Base-by-base conservation (phyloP, 2,797 vertebrate species). In the Anomalospiza imberbis region DNA sequence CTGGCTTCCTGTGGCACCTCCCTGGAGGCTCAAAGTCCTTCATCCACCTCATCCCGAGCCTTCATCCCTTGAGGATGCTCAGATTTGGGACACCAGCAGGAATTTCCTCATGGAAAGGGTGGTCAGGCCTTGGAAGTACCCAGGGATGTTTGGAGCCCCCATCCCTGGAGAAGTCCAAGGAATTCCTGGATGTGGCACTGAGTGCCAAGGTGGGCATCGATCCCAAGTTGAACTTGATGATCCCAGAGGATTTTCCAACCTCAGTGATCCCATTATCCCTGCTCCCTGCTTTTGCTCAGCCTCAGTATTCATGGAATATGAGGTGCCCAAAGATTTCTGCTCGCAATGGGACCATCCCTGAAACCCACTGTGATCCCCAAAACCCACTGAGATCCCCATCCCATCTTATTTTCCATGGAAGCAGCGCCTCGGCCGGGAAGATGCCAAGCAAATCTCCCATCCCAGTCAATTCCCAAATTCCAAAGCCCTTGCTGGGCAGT, bases 361-460 rank as follows among this genome's bases (percentile, higher is more conserved):
- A 61, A 70, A 24, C 12, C 14, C 6, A 2, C 18, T 5, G 44
- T 12, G 10, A 25, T 73, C 42, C 10, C 13, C 29, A 38, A 53
- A 47, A 26, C 32, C 6, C 9, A 7, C 32, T 24, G 53, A 9
- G 13, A 57, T 44, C 15, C 34, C 7, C 31, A 17, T 29, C 45
- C 61, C 36, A 6, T 9, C 21, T 57, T 12, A 10, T n/a, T 74
- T 9, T 4, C 13, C 25, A 8, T 1, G 24, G 50, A 61, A 12
- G 40, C 16, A n/a, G 9, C 0, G 0, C n/a, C 51, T 67, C 0
- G 0, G 12, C 2, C 0, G 5, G 68, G 72, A 73, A 32, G 51
- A 40, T 19, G 15, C 53, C 2, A 8, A 74, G 42, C 0, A 0
- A 83, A 71, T 71, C 40, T 79, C 44, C 17, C n/a, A 12, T 55